Evolutionary conservation across 2,113 vertebrate genomes (phyloP).

Genomic region (Diadophis punctatus): DNA sequence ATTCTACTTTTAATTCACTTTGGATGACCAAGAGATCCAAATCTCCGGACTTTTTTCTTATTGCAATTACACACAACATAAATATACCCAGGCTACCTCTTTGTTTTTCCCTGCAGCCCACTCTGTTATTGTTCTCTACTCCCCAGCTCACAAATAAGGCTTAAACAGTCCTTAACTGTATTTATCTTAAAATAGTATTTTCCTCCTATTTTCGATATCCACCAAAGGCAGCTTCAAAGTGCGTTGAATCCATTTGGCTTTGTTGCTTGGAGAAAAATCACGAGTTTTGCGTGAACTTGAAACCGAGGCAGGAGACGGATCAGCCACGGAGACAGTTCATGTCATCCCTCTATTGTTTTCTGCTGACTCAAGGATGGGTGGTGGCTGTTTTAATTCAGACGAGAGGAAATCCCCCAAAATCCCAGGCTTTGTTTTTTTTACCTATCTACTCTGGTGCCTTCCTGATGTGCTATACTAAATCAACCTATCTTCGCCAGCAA

Average conservation of each 20-base stretch:
- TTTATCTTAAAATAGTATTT: neutral
- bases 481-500: neutral
- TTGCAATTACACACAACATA: neutral
- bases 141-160: neutral
- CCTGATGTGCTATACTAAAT: neutral
- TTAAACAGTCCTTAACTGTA: neutral
- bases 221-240: neutral
- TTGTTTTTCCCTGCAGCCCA: neutral
- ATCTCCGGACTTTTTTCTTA: neutral
- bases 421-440: neutral
- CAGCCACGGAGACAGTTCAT: neutral
- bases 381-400: neutral
- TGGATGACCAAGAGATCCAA: neutral
- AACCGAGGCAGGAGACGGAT: neutral
- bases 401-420: neutral
- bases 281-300: neutral
- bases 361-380: neutral
- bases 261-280: neutral
- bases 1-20: no score
- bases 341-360: neutral
- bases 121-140: neutral
- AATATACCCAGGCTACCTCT: neutral
- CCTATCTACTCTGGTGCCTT: neutral
- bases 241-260: neutral
- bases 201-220: neutral